phyloP scores from a whole-genome alignment of 2,888 invertebrate species.

The Hyppa rectilinea region DNA sequence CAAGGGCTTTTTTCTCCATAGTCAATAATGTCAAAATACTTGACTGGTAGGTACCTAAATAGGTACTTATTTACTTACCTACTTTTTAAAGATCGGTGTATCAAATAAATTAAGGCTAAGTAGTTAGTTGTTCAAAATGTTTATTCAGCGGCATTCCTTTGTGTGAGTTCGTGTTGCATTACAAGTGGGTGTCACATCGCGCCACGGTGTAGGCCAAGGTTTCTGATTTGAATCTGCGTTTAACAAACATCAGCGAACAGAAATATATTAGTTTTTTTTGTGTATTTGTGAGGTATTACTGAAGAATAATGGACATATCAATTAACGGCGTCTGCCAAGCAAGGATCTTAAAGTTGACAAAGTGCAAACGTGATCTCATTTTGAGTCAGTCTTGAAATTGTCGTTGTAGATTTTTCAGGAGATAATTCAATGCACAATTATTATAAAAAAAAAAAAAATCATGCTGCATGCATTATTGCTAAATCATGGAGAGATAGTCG shows the following conservation, averaged over 20 bases:
- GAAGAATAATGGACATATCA: too few relatives aligned
- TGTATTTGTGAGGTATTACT: conserved; percentile 4
- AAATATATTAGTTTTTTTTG: conserved; percentile 31
- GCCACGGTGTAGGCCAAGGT: conserved; percentile 75
- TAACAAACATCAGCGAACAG: conserved; percentile 46
- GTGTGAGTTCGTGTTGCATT: conserved; percentile 70
- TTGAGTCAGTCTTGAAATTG: not conserved
- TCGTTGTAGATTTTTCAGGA: not conserved
- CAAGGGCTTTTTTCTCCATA: not conserved
- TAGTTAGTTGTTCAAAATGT: conserved; percentile 66
- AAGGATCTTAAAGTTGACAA: not conserved
- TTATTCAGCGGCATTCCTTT: conserved; percentile 73
- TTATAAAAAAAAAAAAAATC: too few relatives aligned
- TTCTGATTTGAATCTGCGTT: conserved; percentile 60
- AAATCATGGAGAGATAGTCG: not conserved
- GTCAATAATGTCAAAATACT: not conserved
- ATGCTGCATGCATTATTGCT: too few relatives aligned
- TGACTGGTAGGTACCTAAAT: not conserved
- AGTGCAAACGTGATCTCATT: conserved; percentile 1
- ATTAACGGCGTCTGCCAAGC: too few relatives aligned
- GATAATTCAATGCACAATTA: too few relatives aligned
- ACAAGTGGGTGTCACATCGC: conserved; percentile 76
- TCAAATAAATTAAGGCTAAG: conserved; percentile 49
- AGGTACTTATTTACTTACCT: conserved; percentile 6
- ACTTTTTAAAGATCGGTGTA: conserved; percentile 16